phyloP scores from a whole-genome alignment of 2,797 vertebrate species.

The Gadopsis bispinosus region DNA sequence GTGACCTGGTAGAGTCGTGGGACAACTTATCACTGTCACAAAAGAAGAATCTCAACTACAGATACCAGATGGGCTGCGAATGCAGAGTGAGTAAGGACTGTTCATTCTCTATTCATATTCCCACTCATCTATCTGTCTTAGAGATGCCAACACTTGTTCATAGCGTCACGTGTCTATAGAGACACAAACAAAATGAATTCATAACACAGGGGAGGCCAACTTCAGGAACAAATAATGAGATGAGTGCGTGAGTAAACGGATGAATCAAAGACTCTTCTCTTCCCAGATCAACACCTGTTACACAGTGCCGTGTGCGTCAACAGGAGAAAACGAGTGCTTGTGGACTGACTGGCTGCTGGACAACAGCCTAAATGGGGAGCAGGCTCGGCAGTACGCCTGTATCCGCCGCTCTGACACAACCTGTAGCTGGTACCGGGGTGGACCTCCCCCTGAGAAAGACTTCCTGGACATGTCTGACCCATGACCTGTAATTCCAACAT shows the following conservation, averaged over 20 bases:
- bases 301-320: conserved; percentile 86
- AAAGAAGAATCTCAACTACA: conserved; percentile 93
- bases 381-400: conserved; percentile 92
- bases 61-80: conserved; percentile 93
- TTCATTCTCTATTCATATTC: conserved; percentile 28
- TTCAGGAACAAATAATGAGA: conserved; percentile 1
- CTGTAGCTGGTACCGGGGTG: conserved; percentile 92
- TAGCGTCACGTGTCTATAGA: neutral
- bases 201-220: neutral
- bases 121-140: conserved; percentile 9
- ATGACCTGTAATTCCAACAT: conserved; percentile 75
- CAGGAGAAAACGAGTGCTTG: conserved; percentile 89
- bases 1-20: conserved; percentile 92
- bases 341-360: conserved; percentile 94
- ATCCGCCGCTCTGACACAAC: conserved; percentile 88
- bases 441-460: conserved; percentile 88
- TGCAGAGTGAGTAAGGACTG: conserved; percentile 89
- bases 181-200: neutral
- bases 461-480: conserved; percentile 90
- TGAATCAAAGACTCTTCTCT: conserved; percentile 34
- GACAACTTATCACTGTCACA: conserved; percentile 91
- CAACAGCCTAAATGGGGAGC: conserved; percentile 87
- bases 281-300: conserved; percentile 92
- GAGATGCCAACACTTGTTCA: neutral
- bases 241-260: neutral